Evolutionary conservation across 2,888 invertebrate genomes (phyloP), one percentile per base, ranked within the genome.

Genomic region (Harmothoe impar): DNA sequence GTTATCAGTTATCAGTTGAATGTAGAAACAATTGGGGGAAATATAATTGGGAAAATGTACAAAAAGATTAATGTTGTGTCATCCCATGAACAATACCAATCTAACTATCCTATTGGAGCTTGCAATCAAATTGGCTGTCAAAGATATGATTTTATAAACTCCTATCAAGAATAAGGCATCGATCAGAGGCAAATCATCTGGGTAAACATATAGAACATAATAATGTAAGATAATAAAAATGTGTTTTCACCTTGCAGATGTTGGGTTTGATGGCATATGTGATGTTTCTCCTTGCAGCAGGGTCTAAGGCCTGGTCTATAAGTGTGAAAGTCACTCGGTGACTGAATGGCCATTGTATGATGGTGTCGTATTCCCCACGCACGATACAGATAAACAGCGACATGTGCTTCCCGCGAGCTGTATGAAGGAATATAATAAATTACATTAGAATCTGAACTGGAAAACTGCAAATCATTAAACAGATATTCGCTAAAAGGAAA

Each of bases 221-320:
- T n/a, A n/a, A n/a, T n/a, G n/a, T n/a, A n/a, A n/a, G n/a, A n/a
- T n/a, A n/a, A n/a, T n/a, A n/a, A n/a, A n/a, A n/a, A n/a, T n/a
- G n/a, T n/a, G n/a, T n/a, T n/a, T n/a, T n/a, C 23, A 84, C 86
- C 86, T 94, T 94, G 89, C 93, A 93, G 15, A 93, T 92, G 89
- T 94, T 94, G 23, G 94, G 94, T 91, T 94, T 94, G 35, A 95
- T 92, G 81, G 92, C 91, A 92, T 95, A 95, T 15, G 94, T 93
- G 91, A 96, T 92, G 92, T 96, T 94, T 51, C 94, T 92, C 0
- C 96, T 93, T 5, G 94, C 94, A 29, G 94, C 93, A 0, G 94
- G 93, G 89, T 94, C 94, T 33, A 94, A 93, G 90, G 94, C 93
- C 89, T 95, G 95, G 92, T 95, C 95, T 29, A 95, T 90, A 86